Conservation (phyloP, 2,113 vertebrate genomes). For the zebrafish (Danio rerio) region DNA sequence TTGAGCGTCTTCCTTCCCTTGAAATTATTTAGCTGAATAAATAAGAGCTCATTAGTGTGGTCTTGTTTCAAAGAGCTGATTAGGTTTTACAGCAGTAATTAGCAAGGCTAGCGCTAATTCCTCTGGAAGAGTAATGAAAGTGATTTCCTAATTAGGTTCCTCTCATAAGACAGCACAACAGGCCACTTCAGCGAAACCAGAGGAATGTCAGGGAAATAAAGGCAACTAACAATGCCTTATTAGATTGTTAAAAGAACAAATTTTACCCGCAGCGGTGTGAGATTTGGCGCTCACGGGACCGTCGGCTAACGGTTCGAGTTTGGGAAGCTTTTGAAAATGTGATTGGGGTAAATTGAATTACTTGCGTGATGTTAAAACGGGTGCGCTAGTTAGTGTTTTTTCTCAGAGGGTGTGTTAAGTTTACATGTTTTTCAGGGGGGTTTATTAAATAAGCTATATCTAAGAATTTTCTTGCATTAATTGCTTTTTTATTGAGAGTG, state of each 20-base stretch:
- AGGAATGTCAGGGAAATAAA: conserved; percentile 74
- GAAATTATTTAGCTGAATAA: conserved; percentile 99
- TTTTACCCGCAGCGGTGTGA: conserved; percentile 62
- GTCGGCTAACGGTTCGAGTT: not conserved
- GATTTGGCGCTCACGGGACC: not conserved
- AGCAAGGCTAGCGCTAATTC: conserved; percentile 98
- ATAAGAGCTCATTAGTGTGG: conserved; percentile 99
- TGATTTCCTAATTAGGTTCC: conserved; percentile 97
- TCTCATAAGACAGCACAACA: conserved; percentile 87
- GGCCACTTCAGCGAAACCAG: conserved; percentile 75
- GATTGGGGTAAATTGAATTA: conserved; percentile 29
- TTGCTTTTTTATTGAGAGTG: too few species aligned
- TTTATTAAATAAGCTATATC: too few species aligned
- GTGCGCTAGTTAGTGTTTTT: not conserved
- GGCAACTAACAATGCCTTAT: conserved; percentile 73
- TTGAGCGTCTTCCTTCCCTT: conserved; percentile 81
- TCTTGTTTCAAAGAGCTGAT: conserved; percentile 98
- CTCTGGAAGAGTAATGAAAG: conserved; percentile 98
- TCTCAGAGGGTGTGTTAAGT: not conserved
- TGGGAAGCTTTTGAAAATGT: conserved; percentile 11
- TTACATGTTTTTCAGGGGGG: not conserved
- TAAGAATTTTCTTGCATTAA: too few species aligned
- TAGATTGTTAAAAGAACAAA: conserved; percentile 81
- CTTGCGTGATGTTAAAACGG: not conserved
- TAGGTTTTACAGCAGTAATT: conserved; percentile 99